These are phyloP conservation scores for Zaprionus ornatus DNA, from an alignment of 1,140 invertebrate genomes.

Conservation along the genomic window DNA sequence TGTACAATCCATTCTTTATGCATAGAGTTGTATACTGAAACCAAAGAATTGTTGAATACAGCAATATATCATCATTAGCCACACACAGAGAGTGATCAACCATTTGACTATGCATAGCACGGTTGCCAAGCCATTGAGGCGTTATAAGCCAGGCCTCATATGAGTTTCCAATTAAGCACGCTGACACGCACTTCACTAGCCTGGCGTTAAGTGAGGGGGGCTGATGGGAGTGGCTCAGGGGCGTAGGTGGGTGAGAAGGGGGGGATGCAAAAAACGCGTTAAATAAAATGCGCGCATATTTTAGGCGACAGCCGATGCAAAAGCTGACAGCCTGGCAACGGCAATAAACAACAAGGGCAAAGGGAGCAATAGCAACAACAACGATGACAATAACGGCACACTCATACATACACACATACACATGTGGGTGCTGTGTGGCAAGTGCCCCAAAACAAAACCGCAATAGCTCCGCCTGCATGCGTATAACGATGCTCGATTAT, in stretches of 20 bases:
- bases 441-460: slow-evolving; percentile 30
- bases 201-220: slow-evolving; percentile 16
- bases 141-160: slow-evolving; percentile 38
- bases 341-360: slow-evolving; percentile 37
- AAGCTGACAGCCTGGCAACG: slow-evolving; percentile 39
- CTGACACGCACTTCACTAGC: slow-evolving; percentile 38
- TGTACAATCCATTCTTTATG: too few relatives aligned
- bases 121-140: slow-evolving; percentile 17
- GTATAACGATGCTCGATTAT: slow-evolving; percentile 39
- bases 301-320: slow-evolving; percentile 66
- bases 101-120: slow-evolving; percentile 7
- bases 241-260: neutral
- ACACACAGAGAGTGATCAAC: neutral
- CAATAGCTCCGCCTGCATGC: slow-evolving; percentile 36
- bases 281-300: slow-evolving; percentile 69
- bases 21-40: too few relatives aligned
- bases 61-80: neutral
- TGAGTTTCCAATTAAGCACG: slow-evolving; percentile 45
- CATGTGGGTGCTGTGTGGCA: slow-evolving; percentile 23
- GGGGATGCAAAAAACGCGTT: slow-evolving; percentile 37
- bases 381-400: slow-evolving; percentile 5
- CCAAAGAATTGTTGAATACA: neutral
- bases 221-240: neutral
- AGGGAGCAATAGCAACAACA: neutral
- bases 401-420: neutral